Evolutionary conservation across 2,113 vertebrate genomes (phyloP), one percentile per base, ranked within the genome.

Genomic region (Lasiurus borealis): DNA sequence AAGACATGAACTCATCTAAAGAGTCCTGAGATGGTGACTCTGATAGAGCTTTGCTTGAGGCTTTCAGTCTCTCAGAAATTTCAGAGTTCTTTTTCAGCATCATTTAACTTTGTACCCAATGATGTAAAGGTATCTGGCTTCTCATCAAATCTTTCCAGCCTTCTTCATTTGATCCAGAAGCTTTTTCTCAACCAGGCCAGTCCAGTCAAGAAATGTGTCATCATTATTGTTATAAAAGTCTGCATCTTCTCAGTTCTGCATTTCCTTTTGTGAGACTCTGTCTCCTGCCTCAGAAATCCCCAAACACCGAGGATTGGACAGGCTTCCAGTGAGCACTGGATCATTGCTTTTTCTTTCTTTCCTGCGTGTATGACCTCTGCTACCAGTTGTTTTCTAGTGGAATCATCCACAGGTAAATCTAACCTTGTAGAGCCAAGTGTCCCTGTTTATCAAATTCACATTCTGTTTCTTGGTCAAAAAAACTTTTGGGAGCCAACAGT

Each of bases 171-270:
- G 98, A 91, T 99, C 99, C 64, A 99, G 97, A 66, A 99, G 98
- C 97, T 99, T 99, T 98, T 98, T 99, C 97, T 99, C 99, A 62
- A 99, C 99, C 0, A 98, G 98, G 62, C 99, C 99, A 0, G 99
- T 99, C 62, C 99, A 98, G 96, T 99, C 99, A 21, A 99, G 99
- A 95, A 99, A 99, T 14, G 99, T 99, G 96, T 99, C 99, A 14
- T 99, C 99, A 5, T 99, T 99, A 14, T 99, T 99, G 97, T 99
- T 99, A 68, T 99, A 99, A 97, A 99, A 99, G 87, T 99, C 99
- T 94, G 99, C 99, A 21, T 99, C 99, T 93, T 99, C 99, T 99
- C 99, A 99, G 98, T 99, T 99, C 97, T 99, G 99, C 95, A 99
- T 97, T 99, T 99, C 88, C 99, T 99, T 98, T 99, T 99, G 14